phyloP scores from a whole-genome alignment of 2,888 invertebrate species.

The Cyclophora albipunctata region DNA sequence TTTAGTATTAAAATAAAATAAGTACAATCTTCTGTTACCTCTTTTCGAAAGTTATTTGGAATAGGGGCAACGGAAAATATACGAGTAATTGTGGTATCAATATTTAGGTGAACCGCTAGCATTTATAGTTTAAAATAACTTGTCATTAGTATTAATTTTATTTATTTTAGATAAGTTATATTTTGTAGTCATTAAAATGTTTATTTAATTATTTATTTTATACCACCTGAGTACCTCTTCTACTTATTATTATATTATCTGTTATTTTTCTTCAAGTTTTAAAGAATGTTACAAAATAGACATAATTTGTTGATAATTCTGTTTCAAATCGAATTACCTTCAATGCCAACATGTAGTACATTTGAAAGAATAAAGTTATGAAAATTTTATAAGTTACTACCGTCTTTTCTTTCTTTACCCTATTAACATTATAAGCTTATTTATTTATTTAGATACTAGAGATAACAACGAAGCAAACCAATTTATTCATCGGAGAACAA shows the following conservation, averaged over 20 bases:
- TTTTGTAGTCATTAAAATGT: constrained; percentile 54
- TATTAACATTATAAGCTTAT: constrained; percentile 2
- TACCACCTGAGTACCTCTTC: constrained; percentile 73
- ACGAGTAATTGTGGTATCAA: constrained; percentile 43
- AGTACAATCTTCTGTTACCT: constrained; percentile 74
- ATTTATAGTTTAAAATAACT: constrained; percentile 67
- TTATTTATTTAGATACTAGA: too few species aligned
- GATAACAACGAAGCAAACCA: too few species aligned
- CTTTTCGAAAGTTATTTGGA: constrained; percentile 54
- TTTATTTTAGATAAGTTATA: constrained; percentile 66
- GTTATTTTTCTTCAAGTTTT: constrained; percentile 29
- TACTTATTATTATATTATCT: constrained; percentile 44
- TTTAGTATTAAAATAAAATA: constrained; percentile 58
- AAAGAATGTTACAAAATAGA: constrained; percentile 27
- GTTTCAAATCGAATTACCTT: constrained; percentile 11
- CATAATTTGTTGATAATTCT: constrained; percentile 14
- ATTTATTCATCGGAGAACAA: too few species aligned
- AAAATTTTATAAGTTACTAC: constrained; percentile 11
- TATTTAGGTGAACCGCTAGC: constrained; percentile 69
- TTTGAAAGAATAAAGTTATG: constrained; percentile 37
- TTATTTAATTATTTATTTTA: constrained; percentile 62
- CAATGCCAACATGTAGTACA: constrained; percentile 23
- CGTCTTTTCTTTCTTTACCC: constrained; percentile 23
- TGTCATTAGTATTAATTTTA: constrained; percentile 74
- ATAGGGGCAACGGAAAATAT: constrained; percentile 71